phyloP scores from a whole-genome alignment of 2,888 invertebrate species.

The Leucozona laternaria region DNA sequence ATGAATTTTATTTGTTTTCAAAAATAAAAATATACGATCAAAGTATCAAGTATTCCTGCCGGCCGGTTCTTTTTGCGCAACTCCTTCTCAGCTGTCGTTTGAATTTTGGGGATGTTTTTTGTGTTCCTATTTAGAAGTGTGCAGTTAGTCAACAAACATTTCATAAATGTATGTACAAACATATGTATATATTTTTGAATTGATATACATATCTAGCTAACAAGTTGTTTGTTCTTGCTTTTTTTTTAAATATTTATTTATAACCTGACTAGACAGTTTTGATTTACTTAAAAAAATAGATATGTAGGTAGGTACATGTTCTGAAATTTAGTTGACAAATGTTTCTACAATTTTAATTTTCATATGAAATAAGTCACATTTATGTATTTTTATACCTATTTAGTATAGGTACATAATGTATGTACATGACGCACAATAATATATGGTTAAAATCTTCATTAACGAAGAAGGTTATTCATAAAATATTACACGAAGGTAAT shows the following conservation, averaged over 20 bases:
- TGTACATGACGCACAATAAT: too few relatives aligned
- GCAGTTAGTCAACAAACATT: slow-evolving; percentile 10
- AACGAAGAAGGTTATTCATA: too few relatives aligned
- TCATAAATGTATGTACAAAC: not conserved
- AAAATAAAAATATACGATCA: not conserved
- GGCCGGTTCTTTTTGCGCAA: slow-evolving; percentile 48
- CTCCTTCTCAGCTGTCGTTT: slow-evolving; percentile 39
- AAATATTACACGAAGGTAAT: too few relatives aligned
- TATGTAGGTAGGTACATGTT: too few relatives aligned
- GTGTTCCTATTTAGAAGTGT: not conserved
- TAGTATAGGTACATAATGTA: too few relatives aligned
- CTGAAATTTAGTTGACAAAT: not conserved
- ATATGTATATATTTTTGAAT: not conserved
- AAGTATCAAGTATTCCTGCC: slow-evolving; percentile 4
- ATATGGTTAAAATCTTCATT: too few relatives aligned
- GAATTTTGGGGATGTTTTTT: slow-evolving; percentile 11
- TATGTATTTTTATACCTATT: not conserved
- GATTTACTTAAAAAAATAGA: not conserved
- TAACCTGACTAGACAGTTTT: not conserved
- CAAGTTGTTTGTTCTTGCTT: not conserved
- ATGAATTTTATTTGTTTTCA: not conserved
- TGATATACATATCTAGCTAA: not conserved
- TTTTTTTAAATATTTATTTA: not conserved
- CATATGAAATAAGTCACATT: not conserved
- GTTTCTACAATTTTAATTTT: not conserved